A percentile compares a stretch with the other conserved stretches of the same genome.
Evolutionary conservation across 2,888 invertebrate genomes (phyloP).

Genomic region (Drosophila merina): DNA sequence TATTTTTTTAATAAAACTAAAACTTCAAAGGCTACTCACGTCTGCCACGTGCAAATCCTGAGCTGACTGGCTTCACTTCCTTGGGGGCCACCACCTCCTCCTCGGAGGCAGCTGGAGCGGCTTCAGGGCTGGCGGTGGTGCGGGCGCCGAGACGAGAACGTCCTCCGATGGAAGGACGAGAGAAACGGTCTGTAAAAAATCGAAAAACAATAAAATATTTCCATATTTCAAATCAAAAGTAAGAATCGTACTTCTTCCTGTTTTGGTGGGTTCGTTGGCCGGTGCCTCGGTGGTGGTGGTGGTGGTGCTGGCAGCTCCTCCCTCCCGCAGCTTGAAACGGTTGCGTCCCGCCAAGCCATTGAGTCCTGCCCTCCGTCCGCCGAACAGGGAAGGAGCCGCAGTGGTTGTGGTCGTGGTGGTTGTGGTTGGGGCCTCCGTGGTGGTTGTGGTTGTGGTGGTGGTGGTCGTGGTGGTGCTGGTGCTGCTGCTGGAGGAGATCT

Average conservation of each 20-base stretch:
- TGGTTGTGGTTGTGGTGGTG: constrained; percentile 85
- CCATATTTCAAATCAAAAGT: background rate
- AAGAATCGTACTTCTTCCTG: constrained; percentile 76
- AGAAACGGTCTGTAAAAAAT: constrained; percentile 79
- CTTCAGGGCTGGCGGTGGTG: constrained; percentile 73
- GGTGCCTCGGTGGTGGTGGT: constrained; percentile 85
- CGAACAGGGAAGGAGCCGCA: constrained; percentile 76
- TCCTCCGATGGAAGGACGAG: constrained; percentile 83
- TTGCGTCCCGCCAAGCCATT: constrained; percentile 80
- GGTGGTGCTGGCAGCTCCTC: constrained; percentile 81
- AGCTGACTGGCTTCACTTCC: constrained; percentile 80
- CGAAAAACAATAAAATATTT: background rate
- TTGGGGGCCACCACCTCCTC: constrained; percentile 76
- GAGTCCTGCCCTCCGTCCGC: constrained; percentile 74
- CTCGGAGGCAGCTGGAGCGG: constrained; percentile 62
- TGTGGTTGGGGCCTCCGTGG: constrained; percentile 83
- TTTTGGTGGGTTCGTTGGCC: constrained; percentile 74
- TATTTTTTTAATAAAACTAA: background rate
- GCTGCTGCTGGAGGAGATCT: constrained; percentile 85
- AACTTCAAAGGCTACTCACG: constrained; percentile 69
- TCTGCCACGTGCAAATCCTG: constrained; percentile 80
- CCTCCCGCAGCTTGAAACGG: constrained; percentile 80
- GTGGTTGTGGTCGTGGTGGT: constrained; percentile 64
- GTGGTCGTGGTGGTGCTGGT: constrained; percentile 85
- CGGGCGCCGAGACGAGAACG: constrained; percentile 75